Evolutionary conservation across 92 coral and sea anemone species (phyloP).

Genomic region (Palythoa grandiflora): DNA sequence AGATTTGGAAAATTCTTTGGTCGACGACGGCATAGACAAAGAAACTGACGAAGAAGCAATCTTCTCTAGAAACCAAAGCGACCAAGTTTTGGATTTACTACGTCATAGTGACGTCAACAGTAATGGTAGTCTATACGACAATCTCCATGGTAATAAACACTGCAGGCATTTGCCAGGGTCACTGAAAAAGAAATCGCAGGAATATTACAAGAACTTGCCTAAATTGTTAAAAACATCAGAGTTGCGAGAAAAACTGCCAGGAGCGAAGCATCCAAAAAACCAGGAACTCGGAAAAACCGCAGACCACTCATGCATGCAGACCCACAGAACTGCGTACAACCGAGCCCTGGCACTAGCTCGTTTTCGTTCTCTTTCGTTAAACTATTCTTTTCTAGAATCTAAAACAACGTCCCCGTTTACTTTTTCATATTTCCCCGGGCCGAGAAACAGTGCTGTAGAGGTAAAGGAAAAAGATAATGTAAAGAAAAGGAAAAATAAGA

Average conservation of each 20-base stretch:
- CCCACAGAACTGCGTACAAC: slow-evolving; percentile 77
- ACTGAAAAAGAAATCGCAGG: slow-evolving; percentile 59
- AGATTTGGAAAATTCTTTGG: not conserved
- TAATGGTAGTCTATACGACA: slow-evolving; percentile 41
- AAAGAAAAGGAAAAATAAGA: slow-evolving; percentile 12
- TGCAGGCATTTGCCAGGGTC: slow-evolving; percentile 69
- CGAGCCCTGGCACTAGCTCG: slow-evolving; percentile 80
- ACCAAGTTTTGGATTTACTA: not conserved
- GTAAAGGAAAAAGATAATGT: slow-evolving; percentile 39
- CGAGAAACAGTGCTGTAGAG: slow-evolving; percentile 54
- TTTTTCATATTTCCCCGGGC: slow-evolving; percentile 78
- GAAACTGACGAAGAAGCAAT: not conserved
- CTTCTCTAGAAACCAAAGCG: not conserved
- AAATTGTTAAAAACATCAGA: slow-evolving; percentile 80
- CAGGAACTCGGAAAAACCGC: slow-evolving; percentile 48
- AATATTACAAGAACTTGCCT: slow-evolving; percentile 78
- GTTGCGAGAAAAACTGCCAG: slow-evolving; percentile 68
- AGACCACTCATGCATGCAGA: slow-evolving; percentile 74
- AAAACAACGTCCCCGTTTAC: slow-evolving; percentile 58
- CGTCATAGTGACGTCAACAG: slow-evolving; percentile 13
- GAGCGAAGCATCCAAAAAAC: slow-evolving; percentile 19
- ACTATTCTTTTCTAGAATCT: slow-evolving; percentile 55
- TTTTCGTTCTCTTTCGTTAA: slow-evolving; percentile 72
- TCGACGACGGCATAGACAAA: not conserved
- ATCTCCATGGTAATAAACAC: slow-evolving; percentile 66